Evolutionary conservation across 2,888 invertebrate genomes (phyloP).

Genomic region (Gibbula magus): DNA sequence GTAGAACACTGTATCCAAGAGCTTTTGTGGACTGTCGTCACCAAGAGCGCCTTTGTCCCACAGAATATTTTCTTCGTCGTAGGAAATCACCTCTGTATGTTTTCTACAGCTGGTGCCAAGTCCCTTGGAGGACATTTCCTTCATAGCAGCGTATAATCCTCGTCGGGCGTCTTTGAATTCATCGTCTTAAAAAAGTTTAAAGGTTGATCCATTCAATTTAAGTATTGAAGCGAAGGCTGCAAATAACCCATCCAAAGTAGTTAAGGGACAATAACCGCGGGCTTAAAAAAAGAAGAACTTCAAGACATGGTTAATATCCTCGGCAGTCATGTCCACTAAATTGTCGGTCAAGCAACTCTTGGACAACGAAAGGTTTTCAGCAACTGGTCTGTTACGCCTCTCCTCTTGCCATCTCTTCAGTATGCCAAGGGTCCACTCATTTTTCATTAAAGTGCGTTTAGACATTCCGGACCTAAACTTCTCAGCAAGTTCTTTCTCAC

Average conservation of each 20-base stretch:
- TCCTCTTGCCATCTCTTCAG: not conserved
- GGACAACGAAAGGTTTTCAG: not conserved
- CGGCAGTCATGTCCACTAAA: not conserved
- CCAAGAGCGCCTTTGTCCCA: not conserved
- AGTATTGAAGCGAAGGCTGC: not conserved
- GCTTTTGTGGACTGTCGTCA: not conserved
- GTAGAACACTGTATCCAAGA: conserved; percentile 18
- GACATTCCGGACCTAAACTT: too few species aligned
- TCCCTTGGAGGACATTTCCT: not conserved
- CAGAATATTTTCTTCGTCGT: conserved; percentile 3
- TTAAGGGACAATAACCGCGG: not conserved
- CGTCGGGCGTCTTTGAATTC: not conserved
- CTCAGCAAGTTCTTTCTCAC: too few species aligned
- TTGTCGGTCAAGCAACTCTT: not conserved
- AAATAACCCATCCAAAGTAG: not conserved
- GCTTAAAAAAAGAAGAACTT: not conserved
- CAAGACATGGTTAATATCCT: not conserved
- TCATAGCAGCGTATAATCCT: conserved; percentile 2
- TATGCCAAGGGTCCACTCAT: too few species aligned
- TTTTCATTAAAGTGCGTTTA: too few species aligned
- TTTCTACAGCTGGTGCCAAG: not conserved
- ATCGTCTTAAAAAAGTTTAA: conserved; percentile 7
- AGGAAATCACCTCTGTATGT: not conserved
- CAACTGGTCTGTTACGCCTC: not conserved
- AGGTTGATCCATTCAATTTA: too few species aligned